Evolutionary conservation across 2,888 invertebrate species (phyloP).

Genomic region (Aspidiotus rigidus): DNA sequence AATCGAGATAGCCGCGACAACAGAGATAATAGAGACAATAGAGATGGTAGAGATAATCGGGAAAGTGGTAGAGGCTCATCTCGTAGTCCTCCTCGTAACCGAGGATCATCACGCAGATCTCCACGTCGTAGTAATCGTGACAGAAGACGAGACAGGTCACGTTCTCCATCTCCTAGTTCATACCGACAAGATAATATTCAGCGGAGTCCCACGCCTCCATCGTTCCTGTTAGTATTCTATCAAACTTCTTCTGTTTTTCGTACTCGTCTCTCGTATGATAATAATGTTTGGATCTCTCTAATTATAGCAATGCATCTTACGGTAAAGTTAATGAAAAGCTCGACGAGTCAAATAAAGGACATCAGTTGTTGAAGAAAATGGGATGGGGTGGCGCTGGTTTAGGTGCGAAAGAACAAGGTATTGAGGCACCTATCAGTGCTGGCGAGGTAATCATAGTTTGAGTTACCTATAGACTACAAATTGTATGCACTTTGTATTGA

Average conservation of each 20-base stretch:
- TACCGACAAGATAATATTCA: slow-evolving; percentile 41
- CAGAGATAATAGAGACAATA: too few relatives aligned
- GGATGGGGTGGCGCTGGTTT: slow-evolving; percentile 94
- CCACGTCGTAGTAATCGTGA: slow-evolving; percentile 39
- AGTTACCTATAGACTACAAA: too few relatives aligned
- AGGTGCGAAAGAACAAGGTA: slow-evolving; percentile 90
- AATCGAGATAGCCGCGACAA: too few relatives aligned
- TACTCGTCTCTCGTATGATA: slow-evolving; percentile 19
- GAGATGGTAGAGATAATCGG: too few relatives aligned
- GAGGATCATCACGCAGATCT: slow-evolving; percentile 31
- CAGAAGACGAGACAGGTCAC: slow-evolving; percentile 46
- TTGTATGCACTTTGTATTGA: neutral
- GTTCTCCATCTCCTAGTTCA: slow-evolving; percentile 44
- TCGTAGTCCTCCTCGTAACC: slow-evolving; percentile 37
- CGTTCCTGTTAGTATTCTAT: slow-evolving; percentile 56
- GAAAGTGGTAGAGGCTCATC: slow-evolving; percentile 11
- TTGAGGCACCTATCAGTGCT: slow-evolving; percentile 85
- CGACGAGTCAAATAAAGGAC: slow-evolving; percentile 89
- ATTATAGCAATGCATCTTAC: slow-evolving; percentile 42
- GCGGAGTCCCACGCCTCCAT: slow-evolving; percentile 58
- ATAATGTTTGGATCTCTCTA: slow-evolving; percentile 7
- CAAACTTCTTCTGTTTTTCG: neutral
- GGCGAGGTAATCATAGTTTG: slow-evolving; percentile 56
- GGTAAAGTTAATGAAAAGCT: slow-evolving; percentile 53
- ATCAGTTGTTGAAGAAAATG: slow-evolving; percentile 95